A percentile compares a stretch with the other conserved stretches of the same genome.
These are phyloP conservation scores for Grammomys surdaster DNA, from an alignment of 2,113 vertebrate species.

Conservation along the genomic window DNA sequence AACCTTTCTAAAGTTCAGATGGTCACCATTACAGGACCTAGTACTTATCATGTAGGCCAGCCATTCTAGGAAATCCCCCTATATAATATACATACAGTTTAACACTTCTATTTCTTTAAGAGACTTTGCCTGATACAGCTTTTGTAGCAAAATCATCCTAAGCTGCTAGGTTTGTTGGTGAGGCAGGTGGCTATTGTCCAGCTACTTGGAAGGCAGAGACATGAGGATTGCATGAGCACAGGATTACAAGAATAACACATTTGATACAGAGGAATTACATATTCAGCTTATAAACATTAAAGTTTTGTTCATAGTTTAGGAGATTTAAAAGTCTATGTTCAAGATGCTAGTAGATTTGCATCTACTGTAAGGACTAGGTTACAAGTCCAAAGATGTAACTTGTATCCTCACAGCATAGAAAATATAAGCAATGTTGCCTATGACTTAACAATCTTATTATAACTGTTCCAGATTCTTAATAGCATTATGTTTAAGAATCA, in stretches of 20 bases:
- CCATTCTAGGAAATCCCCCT: too few species aligned
- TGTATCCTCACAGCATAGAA: not conserved
- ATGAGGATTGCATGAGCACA: accelerated
- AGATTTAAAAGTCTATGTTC: not conserved
- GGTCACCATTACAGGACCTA: too few species aligned
- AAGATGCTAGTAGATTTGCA: not conserved
- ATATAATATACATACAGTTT: too few species aligned
- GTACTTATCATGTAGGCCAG: too few species aligned
- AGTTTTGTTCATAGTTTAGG: not conserved
- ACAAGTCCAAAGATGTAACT: not conserved
- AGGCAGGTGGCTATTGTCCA: not conserved
- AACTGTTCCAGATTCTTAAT: not conserved
- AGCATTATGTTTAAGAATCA: not conserved
- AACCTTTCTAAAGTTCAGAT: too few species aligned
- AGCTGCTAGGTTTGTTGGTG: not conserved
- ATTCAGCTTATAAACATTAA: not conserved
- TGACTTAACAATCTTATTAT: not conserved
- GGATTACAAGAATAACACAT: not conserved
- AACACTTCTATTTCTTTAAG: not conserved
- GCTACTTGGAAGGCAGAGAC: not conserved
- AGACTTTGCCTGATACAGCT: not conserved
- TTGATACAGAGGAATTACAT: not conserved
- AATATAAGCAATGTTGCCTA: not conserved
- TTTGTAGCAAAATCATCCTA: not conserved
- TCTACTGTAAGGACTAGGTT: not conserved